Percentiles rank a stretch among this genome's conserved stretches.
These are phyloP conservation scores for Proteles cristata DNA, from an alignment of 2,113 vertebrate species.

Conservation along the genomic window DNA sequence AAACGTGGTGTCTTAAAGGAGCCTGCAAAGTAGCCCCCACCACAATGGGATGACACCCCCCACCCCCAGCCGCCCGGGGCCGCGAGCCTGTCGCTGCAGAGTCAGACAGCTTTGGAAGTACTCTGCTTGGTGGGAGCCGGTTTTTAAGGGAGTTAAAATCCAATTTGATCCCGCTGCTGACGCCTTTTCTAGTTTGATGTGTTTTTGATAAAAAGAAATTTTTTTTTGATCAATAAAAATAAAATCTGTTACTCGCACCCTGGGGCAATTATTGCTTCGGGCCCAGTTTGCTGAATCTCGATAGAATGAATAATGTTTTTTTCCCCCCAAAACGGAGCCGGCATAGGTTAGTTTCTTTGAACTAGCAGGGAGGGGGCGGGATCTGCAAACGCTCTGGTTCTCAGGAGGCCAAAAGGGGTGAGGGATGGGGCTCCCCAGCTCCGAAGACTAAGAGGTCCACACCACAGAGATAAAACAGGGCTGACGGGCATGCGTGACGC, in stretches of 20 bases:
- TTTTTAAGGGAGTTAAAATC: conserved; percentile 73
- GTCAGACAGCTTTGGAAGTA: not conserved
- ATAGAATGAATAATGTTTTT: conserved; percentile 60
- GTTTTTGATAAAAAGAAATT: conserved; percentile 52
- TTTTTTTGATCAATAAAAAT: conserved; percentile 78
- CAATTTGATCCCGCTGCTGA: conserved; percentile 66
- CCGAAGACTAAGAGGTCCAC: not conserved
- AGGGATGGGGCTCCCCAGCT: not conserved
- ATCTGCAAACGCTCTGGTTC: not conserved
- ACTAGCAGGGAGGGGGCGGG: not conserved
- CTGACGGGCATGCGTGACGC: fast-evolving
- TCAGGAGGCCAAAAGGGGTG: not conserved
- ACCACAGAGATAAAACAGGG: not conserved
- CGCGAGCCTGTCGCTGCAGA: fast-evolving
- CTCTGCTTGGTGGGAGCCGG: not conserved
- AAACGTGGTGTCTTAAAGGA: fast-evolving
- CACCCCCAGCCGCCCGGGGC: not conserved
- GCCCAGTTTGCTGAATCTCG: conserved; percentile 53
- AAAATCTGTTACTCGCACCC: conserved; percentile 58
- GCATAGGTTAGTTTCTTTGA: not conserved
- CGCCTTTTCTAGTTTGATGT: conserved; percentile 64
- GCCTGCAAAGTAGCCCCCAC: fast-evolving
- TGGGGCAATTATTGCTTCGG: conserved; percentile 34
- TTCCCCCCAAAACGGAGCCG: conserved; percentile 31
- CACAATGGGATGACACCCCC: fast-evolving